A percentile compares a stretch with the other conserved stretches of the same genome.
Conservation (phyloP, 1,140 invertebrate genomes). For the Drosophila sp. region DNA sequence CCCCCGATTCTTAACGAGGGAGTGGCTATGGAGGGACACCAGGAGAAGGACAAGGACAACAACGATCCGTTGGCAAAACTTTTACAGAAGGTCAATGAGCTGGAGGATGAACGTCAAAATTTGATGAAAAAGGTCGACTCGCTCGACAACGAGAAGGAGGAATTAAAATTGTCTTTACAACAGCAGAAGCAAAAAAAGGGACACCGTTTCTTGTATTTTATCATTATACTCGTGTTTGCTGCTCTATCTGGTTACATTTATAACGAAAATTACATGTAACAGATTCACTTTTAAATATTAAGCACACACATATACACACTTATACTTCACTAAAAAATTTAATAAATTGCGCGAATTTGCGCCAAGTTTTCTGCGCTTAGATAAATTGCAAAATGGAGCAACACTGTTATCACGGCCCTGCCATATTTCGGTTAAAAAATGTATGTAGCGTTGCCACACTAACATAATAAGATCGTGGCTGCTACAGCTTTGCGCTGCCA, state of each 20-base stretch:
- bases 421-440: too few relatives aligned
- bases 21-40: neutral
- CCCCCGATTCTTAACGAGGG: neutral
- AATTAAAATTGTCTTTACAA: neutral
- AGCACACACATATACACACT: neutral
- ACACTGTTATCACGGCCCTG: too few relatives aligned
- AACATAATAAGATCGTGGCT: too few relatives aligned
- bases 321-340: neutral
- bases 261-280: neutral
- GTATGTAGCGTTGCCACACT: too few relatives aligned
- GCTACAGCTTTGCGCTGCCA: too few relatives aligned
- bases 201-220: neutral
- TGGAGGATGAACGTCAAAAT: conserved; percentile 36
- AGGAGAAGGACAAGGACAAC: neutral
- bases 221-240: neutral
- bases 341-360: neutral
- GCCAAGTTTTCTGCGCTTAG: too few relatives aligned
- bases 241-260: neutral
- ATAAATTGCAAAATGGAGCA: too few relatives aligned
- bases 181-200: neutral
- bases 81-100: conserved; percentile 20
- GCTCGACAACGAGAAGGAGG: conserved; percentile 11
- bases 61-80: conserved; percentile 18
- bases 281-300: neutral
- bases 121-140: conserved; percentile 32